Base-by-base conservation (phyloP, 2,888 invertebrate species). In the Eubasilissa splendida region DNA sequence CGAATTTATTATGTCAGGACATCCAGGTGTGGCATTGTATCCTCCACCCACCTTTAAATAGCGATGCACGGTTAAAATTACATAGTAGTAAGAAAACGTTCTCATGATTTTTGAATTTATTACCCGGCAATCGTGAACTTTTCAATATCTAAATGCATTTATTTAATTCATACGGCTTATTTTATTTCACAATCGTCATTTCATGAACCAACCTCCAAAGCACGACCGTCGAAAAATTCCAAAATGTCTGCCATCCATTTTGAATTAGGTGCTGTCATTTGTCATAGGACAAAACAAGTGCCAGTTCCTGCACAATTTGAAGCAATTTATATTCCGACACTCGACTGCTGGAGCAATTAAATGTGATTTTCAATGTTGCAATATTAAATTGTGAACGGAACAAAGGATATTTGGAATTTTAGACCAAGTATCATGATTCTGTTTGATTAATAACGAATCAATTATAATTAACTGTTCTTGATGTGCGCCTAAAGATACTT, bases 271-370 rank as follows among this genome's bases (percentile, higher is more conserved):
- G 42, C 42, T 63, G 66, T 42, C 66, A 68, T 68, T 68, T 68
- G 42, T 68, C 66, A 68, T 68, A 14, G 14, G 52, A 68, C 42
- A 52, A 68, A 68, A 68, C 66, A 68, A 68, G 66, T 68, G 66
- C 66, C 10, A 68, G 42, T 63, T 68, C 10, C 66, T 50, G 66
- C 52, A 42, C 50, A 68, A 31, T 63, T 63, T 63, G 63, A 63
- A 42, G 33, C 33, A 42, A 63, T 63, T 63, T 63, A n/a, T 12
- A 33, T 63, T 63, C 63, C 42, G 63, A 10, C 31, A 63, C 12
- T 33, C 42, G 63, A 63, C 22, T 31, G 31, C 33, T 31, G 22
- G 63, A 7, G 63, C 63, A 63, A 63, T 9, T 11, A 33, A 33
- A 12, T 33, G 31, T 33, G 33, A 63, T 63, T 63, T 33, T 63